Percentiles rank a stretch among this genome's conserved stretches.
Evolutionary conservation across 2,888 invertebrate species (phyloP).

Genomic region (Heliconius cydno): DNA sequence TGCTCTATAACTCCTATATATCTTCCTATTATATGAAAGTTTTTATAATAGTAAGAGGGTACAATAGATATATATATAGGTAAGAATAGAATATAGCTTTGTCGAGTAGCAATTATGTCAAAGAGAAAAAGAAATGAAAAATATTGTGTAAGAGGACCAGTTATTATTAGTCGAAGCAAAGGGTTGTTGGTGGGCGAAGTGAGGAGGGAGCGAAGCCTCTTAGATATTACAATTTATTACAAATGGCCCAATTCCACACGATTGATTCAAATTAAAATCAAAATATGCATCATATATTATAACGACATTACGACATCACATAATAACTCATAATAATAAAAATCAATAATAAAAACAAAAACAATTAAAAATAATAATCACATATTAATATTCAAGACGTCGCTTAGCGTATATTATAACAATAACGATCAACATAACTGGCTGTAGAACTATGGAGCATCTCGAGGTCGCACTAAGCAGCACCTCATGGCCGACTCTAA

Average conservation of each 20-base stretch:
- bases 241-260: no score
- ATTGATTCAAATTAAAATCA: no score
- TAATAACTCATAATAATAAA: no score
- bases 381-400: slow-evolving; percentile 13
- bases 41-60: no score
- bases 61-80: no score
- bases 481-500: slow-evolving; percentile 46
- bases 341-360: not conserved
- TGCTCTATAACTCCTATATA: no score
- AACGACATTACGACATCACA: not conserved
- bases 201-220: no score
- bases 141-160: not conserved
- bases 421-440: slow-evolving; percentile 18
- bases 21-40: no score
- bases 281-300: not conserved
- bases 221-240: no score
- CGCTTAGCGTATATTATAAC: not conserved
- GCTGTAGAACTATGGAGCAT: not conserved
- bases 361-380: slow-evolving; percentile 5
- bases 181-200: not conserved
- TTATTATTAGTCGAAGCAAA: not conserved
- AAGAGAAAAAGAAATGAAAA: not conserved
- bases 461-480: slow-evolving; percentile 47
- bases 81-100: no score
- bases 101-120: not conserved